phyloP scores from a whole-genome alignment of 1,140 invertebrate genomes.

The Nephila pilipes region DNA sequence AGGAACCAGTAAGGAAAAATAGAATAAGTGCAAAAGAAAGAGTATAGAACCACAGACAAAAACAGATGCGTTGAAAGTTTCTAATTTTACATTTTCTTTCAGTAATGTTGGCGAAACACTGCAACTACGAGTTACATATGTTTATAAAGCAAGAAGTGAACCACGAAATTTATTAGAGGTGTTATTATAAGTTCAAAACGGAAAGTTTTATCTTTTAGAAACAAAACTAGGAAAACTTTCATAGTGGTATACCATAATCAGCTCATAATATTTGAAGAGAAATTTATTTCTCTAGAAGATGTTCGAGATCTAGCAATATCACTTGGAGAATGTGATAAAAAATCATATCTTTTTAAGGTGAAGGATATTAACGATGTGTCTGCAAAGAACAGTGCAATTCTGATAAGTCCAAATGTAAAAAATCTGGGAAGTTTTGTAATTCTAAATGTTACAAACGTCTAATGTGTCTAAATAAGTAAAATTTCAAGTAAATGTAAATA shows the following conservation, averaged over 20 bases:
- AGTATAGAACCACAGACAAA: not conserved
- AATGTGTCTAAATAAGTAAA: too few species aligned
- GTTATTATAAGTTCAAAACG: not conserved
- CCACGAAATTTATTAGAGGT: not conserved
- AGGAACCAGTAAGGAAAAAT: not conserved
- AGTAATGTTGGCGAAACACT: not conserved
- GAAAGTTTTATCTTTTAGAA: not conserved
- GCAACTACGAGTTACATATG: not conserved
- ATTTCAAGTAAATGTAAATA: too few species aligned
- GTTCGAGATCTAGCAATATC: too few species aligned
- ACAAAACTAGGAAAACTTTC: not conserved
- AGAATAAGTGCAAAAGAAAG: not conserved
- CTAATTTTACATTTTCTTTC: not conserved
- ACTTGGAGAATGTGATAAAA: too few species aligned
- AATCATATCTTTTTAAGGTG: too few species aligned
- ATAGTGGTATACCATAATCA: not conserved
- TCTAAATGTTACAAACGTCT: too few species aligned
- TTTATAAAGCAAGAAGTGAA: not conserved
- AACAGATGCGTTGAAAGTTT: not conserved
- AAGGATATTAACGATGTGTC: too few species aligned
- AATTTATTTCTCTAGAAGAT: not conserved
- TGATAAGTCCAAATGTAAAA: too few species aligned
- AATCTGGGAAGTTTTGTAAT: too few species aligned
- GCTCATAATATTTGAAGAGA: not conserved
- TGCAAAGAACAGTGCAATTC: too few species aligned